A percentile compares a stretch with the other conserved stretches of the same genome.
phyloP scores from a whole-genome alignment of 2,113 vertebrate genomes.

The Poicephalus gulielmi region DNA sequence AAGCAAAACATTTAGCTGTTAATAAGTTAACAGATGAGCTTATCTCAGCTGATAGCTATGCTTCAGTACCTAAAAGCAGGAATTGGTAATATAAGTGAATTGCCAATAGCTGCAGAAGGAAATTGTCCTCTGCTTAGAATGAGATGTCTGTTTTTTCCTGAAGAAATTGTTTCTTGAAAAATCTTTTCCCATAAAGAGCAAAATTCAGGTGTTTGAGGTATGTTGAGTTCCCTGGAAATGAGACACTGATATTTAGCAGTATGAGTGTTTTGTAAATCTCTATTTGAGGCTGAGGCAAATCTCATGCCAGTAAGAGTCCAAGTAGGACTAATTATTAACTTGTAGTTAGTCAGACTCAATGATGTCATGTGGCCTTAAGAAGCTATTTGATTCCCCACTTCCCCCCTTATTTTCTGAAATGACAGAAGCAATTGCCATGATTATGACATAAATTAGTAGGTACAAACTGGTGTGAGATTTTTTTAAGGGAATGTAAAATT shows the following conservation, averaged over 20 bases:
- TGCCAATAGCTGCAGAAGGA: background rate
- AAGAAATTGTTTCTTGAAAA: background rate
- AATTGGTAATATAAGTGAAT: background rate
- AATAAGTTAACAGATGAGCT: background rate
- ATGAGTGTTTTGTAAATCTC: background rate
- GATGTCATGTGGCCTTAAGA: background rate
- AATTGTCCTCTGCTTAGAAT: background rate
- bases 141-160: background rate
- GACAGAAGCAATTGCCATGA: background rate
- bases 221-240: background rate
- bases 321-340: background rate
- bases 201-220: background rate
- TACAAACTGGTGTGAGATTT: background rate
- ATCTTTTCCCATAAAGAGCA: background rate
- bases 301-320: background rate
- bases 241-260: background rate
- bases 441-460: background rate
- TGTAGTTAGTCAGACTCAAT: background rate
- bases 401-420: background rate
- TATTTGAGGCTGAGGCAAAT: background rate
- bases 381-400: background rate
- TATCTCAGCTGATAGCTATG: background rate
- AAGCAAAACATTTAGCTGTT: background rate
- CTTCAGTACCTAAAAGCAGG: background rate
- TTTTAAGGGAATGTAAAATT: background rate